Evolutionary conservation across 2,888 invertebrate genomes (phyloP).

Genomic region (Marronus borbonicus): DNA sequence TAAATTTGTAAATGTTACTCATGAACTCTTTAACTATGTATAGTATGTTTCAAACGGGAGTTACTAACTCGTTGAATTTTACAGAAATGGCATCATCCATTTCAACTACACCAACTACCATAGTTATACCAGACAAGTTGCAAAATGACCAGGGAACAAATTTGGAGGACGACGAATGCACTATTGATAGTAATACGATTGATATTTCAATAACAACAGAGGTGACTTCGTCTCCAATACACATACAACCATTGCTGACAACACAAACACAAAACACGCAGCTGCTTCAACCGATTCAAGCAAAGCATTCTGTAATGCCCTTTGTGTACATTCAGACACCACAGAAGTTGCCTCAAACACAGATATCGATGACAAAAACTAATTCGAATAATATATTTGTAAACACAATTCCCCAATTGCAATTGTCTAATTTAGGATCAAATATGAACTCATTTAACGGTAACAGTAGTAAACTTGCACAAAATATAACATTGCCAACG

Average conservation of each 20-base stretch:
- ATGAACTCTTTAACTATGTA: constrained; percentile 52
- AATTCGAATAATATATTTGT: constrained; percentile 59
- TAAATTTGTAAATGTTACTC: constrained; percentile 41
- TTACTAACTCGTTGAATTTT: constrained; percentile 57
- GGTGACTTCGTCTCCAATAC: constrained; percentile 45
- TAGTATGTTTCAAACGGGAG: constrained; percentile 56
- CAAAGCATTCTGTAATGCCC: constrained; percentile 71
- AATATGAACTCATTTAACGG: constrained; percentile 58
- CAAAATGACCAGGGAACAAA: constrained; percentile 45
- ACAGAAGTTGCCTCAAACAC: constrained; percentile 59
- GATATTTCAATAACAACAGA: constrained; percentile 52
- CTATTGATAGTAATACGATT: constrained; percentile 48
- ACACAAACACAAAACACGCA: constrained; percentile 54
- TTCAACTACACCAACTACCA: constrained; percentile 52
- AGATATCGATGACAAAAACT: constrained; percentile 58
- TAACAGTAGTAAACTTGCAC: constrained; percentile 52
- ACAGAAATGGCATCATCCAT: constrained; percentile 63
- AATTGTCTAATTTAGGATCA: constrained; percentile 60
- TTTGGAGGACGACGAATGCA: constrained; percentile 46
- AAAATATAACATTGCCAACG: constrained; percentile 50
- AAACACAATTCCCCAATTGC: constrained; percentile 60
- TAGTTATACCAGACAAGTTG: constrained; percentile 43
- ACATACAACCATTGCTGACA: constrained; percentile 49
- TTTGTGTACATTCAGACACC: constrained; percentile 76
- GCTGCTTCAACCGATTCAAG: constrained; percentile 53